Conservation (phyloP, 2,797 vertebrate species). For the Mastacembelus armatus region DNA sequence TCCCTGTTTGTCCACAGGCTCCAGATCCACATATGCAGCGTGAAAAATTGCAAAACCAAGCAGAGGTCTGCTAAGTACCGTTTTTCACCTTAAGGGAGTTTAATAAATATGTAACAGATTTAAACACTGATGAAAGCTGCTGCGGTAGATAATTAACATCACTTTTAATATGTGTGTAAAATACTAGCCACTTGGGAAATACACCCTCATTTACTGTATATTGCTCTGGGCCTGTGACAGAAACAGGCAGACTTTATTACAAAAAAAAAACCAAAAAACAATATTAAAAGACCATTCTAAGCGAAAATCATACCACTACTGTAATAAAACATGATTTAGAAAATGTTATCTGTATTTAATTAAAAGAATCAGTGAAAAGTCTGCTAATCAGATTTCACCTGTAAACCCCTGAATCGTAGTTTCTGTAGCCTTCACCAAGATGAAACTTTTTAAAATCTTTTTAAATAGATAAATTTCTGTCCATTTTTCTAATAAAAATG, state of each 20-base stretch:
- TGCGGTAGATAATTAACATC: constrained; percentile 59
- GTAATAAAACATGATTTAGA: too few species aligned
- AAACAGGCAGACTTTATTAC: constrained; percentile 26
- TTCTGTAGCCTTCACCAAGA: too few species aligned
- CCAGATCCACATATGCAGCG: constrained; percentile 8
- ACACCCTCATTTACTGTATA: constrained; percentile 19
- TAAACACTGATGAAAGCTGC: constrained; percentile 36
- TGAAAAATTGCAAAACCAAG: constrained; percentile 23
- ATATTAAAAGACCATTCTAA: too few species aligned
- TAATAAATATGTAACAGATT: constrained; percentile 49
- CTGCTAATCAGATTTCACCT: too few species aligned
- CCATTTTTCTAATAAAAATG: too few species aligned
- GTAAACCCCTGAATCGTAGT: too few species aligned
- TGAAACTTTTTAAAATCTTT: too few species aligned
- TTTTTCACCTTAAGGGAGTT: constrained; percentile 29
- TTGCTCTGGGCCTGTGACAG: constrained; percentile 24
- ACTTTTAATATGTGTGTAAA: constrained; percentile 67
- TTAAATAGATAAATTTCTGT: too few species aligned
- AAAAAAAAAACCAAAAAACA: too few species aligned
- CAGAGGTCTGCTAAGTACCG: constrained; percentile 23
- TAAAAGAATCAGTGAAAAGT: too few species aligned
- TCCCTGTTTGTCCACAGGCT: background rate
- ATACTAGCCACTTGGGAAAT: constrained; percentile 49
- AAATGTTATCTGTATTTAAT: too few species aligned
- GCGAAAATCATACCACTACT: too few species aligned